Conservation (phyloP, 2,113 vertebrate species). For the Prochilodus magdalenae region DNA sequence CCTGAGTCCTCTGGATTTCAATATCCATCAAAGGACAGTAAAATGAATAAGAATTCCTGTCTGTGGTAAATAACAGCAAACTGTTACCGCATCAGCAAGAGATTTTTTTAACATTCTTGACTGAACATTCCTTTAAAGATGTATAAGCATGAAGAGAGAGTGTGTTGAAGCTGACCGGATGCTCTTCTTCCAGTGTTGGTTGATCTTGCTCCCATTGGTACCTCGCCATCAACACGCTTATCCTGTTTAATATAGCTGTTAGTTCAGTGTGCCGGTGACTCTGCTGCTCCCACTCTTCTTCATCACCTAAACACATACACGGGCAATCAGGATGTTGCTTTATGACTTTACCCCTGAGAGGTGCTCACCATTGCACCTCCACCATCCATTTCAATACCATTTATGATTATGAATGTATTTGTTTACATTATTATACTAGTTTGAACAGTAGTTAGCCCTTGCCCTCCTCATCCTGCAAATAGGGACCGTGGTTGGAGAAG, state of each 20-base stretch:
- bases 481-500: no score
- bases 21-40: neutral
- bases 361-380: neutral
- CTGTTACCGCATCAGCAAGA: no score
- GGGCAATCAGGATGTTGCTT: neutral
- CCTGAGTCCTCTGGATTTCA: no score
- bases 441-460: no score
- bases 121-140: no score
- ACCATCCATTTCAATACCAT: no score
- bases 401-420: no score
- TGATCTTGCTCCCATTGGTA: conserved; percentile 71
- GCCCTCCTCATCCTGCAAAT: no score
- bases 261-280: conserved; percentile 72
- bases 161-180: conserved; percentile 54
- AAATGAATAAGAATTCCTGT: neutral
- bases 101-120: no score
- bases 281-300: conserved; percentile 82
- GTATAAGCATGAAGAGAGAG: no score
- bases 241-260: conserved; percentile 72
- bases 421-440: no score
- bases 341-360: neutral
- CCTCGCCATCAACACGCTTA: conserved; percentile 74
- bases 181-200: conserved; percentile 52
- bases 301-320: conserved; percentile 74
- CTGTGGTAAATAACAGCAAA: neutral